phyloP scores from a whole-genome alignment of 1,140 invertebrate genomes.

The Steinernema khuongi region DNA sequence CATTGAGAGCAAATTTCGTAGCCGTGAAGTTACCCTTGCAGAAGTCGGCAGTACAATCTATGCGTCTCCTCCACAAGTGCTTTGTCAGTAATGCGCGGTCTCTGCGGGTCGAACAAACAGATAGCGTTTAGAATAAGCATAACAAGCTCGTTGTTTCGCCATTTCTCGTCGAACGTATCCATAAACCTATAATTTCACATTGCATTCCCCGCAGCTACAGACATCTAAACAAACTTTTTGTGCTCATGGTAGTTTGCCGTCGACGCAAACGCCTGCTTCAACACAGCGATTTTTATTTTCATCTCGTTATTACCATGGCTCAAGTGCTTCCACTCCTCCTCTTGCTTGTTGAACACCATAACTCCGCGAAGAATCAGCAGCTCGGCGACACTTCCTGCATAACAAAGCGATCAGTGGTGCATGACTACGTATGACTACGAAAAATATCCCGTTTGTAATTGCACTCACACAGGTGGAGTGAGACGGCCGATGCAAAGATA shows the following conservation, averaged over 20 bases:
- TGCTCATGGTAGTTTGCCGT: constrained; percentile 5
- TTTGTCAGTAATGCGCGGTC: constrained; percentile 73
- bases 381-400: constrained; percentile 75
- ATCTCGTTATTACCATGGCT: constrained; percentile 35
- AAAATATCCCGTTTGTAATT: neutral
- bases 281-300: constrained; percentile 72
- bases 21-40: constrained; percentile 70
- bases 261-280: constrained; percentile 64
- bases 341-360: constrained; percentile 77
- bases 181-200: constrained; percentile 65
- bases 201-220: neutral
- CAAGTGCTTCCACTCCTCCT: constrained; percentile 72
- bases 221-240: constrained; percentile 61
- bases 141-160: constrained; percentile 77
- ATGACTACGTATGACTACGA: neutral
- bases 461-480: too few relatives aligned
- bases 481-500: too few relatives aligned
- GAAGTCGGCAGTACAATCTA: constrained; percentile 81
- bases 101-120: constrained; percentile 75
- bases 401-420: neutral
- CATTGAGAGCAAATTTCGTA: constrained; percentile 14
- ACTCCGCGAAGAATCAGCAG: constrained; percentile 84
- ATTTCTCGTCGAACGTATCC: constrained; percentile 72
- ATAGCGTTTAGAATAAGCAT: constrained; percentile 83
- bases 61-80: constrained; percentile 81